Evolutionary conservation across 2,888 invertebrate species (phyloP), one percentile per base, ranked within the genome.

Genomic region (Rhingia campestris): DNA sequence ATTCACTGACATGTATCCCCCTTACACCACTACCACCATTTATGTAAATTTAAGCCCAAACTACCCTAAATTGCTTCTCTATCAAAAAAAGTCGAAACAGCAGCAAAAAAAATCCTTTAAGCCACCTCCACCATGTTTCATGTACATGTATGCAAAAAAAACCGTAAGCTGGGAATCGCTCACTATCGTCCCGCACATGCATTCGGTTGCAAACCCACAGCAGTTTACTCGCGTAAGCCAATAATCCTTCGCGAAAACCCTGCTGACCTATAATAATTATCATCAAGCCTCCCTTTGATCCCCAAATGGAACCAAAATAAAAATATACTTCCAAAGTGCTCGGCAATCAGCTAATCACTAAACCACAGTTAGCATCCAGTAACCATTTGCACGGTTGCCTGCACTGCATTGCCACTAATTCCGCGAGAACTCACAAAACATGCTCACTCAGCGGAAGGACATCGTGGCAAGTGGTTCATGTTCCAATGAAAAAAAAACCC

Each of bases 301-400:
- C 56, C 10, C 35, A 54, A 41, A 35, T 32, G n/a, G 58, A 73
- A 63, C 51, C 37, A 49, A 67, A 66, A 51, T 37, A 49, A 61
- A 72, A 59, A 59, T 30, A 4, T 56, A 49, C 12, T 4, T 53
- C 69, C 58, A 74, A 74, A 79, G 73, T 73, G 69, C 61, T 35
- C 39, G 56, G 56, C 82, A 84, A 79, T 80, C 84, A 84, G 84
- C 79, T 84, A 84, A 80, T 80, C 79, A 74, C 74, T n/a, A 79
- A 82, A 64, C 82, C 79, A 58, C 82, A 73, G 47, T 72, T 72
- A 43, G 64, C 53, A 84, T 79, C 39, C 77, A 73, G 56, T 63
- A 63, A 56, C 77, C 67, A 77, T 72, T 77, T 77, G 81, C 63
- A 73, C 22, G 73, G 72, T 69, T 73, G 43, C 39, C 73, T 73